Evolutionary conservation across 2,888 invertebrate species (phyloP).

Genomic region (Plagodis pulveraria): DNA sequence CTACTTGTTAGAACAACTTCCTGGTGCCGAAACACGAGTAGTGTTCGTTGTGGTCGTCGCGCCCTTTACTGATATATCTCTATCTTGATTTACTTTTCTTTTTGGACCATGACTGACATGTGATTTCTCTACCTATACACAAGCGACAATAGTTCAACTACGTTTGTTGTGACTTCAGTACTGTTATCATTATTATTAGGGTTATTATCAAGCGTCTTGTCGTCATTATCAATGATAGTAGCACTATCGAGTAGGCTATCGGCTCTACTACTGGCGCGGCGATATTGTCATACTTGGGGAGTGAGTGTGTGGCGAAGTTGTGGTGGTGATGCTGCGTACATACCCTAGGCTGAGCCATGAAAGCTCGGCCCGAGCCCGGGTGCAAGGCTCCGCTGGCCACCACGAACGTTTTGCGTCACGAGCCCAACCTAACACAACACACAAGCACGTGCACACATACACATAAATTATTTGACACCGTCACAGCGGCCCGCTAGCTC

Average conservation of each 20-base stretch:
- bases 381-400: conserved; percentile 84
- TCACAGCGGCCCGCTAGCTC: conserved; percentile 84
- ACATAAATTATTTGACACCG: conserved; percentile 77
- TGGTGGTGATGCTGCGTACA: conserved; percentile 67
- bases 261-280: conserved; percentile 43
- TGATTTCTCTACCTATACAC: conserved; percentile 8
- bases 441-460: conserved; percentile 82
- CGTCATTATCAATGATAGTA: conserved; percentile 46
- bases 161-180: conserved; percentile 43
- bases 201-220: conserved; percentile 44
- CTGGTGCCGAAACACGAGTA: conserved; percentile 58
- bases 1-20: conserved; percentile 70
- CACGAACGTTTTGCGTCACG: conserved; percentile 81
- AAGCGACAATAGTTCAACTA: conserved; percentile 17
- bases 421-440: conserved; percentile 81
- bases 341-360: conserved; percentile 96
- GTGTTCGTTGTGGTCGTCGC: conserved; percentile 48
- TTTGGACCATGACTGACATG: conserved; percentile 4
- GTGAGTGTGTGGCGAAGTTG: conserved; percentile 25
- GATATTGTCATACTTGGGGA: conserved; percentile 2
- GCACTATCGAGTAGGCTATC: conserved; percentile 47
- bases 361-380: conserved; percentile 90
- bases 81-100: conserved; percentile 50
- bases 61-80: conserved; percentile 38
- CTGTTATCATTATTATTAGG: conserved; percentile 44